Evolutionary conservation across 2,888 invertebrate species (phyloP).

Genomic region (Tetragnatha montana): DNA sequence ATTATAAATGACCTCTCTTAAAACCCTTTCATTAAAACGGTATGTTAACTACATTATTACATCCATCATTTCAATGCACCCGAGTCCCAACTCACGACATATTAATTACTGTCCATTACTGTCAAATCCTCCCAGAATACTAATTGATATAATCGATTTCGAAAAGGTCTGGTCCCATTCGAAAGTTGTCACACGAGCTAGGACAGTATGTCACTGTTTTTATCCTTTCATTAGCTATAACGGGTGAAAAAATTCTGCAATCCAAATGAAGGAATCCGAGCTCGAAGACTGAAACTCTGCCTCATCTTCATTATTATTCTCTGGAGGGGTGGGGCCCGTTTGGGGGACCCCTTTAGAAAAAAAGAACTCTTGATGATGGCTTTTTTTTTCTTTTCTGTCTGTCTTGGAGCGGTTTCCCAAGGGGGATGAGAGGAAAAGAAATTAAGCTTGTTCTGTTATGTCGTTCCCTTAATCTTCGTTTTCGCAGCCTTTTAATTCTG

Average conservation of each 20-base stretch:
- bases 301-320: conserved; percentile 55
- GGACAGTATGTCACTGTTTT: not conserved
- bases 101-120: not conserved
- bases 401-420: conserved; percentile 28
- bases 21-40: not conserved
- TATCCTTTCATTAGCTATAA: conserved; percentile 26
- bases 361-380: conserved; percentile 17
- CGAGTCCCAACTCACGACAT: not conserved
- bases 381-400: conserved; percentile 20
- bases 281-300: conserved; percentile 24
- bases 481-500: conserved; percentile 46
- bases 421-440: not conserved
- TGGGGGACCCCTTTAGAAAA: not conserved
- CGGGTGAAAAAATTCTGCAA: not conserved
- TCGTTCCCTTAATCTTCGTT: conserved; percentile 52
- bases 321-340: conserved; percentile 33
- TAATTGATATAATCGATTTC: not conserved
- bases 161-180: not conserved
- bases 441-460: conserved; percentile 18
- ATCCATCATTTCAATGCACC: not conserved
- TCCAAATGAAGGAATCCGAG: conserved; percentile 40
- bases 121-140: not conserved
- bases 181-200: not conserved
- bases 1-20: too few relatives aligned
- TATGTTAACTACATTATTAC: not conserved